Evolutionary conservation across 2,113 vertebrate genomes (phyloP).

Genomic region (Malaclemys terrapin): DNA sequence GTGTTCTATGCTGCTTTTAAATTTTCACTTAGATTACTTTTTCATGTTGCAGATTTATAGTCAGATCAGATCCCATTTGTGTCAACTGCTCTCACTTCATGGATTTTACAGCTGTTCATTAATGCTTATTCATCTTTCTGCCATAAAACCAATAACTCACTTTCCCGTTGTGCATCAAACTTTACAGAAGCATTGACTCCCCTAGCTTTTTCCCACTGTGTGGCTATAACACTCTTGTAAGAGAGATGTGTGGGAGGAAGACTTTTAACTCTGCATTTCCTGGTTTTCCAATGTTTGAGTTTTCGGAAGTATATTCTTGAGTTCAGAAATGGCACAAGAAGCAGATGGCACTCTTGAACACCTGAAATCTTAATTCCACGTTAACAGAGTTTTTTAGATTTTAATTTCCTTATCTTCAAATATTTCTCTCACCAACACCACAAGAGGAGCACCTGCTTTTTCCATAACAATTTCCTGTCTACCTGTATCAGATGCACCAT

Average conservation of each 20-base stretch:
- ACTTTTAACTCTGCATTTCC: background rate
- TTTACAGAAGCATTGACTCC: background rate
- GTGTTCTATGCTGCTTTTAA: background rate
- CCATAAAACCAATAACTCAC: background rate
- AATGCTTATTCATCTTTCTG: background rate
- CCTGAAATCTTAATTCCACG: background rate
- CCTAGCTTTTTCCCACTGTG: background rate
- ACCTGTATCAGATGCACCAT: background rate
- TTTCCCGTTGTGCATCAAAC: background rate
- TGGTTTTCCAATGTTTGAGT: background rate
- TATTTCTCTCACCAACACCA: background rate
- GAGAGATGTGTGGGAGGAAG: background rate
- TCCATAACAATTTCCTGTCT: background rate
- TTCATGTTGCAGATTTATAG: background rate
- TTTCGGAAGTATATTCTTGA: background rate
- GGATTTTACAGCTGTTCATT: background rate
- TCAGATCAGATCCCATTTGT: background rate
- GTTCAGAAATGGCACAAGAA: background rate
- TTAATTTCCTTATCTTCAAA: background rate
- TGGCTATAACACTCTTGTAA: conserved; percentile 32
- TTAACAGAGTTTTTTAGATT: background rate
- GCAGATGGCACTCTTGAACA: background rate
- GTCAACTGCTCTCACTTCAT: background rate
- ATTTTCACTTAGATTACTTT: background rate
- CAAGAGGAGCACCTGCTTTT: background rate